Evolutionary conservation across 2,113 vertebrate species (phyloP), one percentile per base, ranked within the genome.

Genomic region (Pogonocichla stellata): DNA sequence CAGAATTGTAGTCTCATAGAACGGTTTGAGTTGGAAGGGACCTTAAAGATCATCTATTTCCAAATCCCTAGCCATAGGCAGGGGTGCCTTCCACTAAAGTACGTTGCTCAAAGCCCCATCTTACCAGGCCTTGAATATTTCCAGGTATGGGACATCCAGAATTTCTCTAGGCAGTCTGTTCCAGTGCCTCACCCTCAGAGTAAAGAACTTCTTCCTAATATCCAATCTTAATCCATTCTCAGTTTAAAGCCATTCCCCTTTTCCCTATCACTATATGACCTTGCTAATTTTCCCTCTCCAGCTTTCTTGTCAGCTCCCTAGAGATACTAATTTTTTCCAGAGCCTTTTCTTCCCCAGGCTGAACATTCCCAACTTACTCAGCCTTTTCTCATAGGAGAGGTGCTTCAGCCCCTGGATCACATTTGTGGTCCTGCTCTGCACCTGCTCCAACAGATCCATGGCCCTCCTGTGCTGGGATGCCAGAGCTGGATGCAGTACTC

Each of bases 91-190:
- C n/a, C 17, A 61, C 14, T 40, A 12, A n/a, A 25, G 7, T 24
- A 22, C 1, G 0, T 54, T 34, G 29, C n/a, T 53, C 10, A 38
- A 89, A 81, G 5, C 16, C 7, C 28, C 19, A 25, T 67, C 13
- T 19, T 38, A 24, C 17, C 9, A 15, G 13, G 13, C 19, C 17
- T 54, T 67, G 53, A 60, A 54, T 16, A 26, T 29, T 61, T 61
- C 24, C 38, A 60, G 7, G 5, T 19, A 25, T 0, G 1, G 16
- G 7, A 8, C 13, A 60, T 10, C 38, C 23, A 7, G 9, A 31
- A 2, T 60, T 40, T 47, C 19, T 74, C 53, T 53, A 29, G 24
- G 5, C 5, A 60, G 3, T 6, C 7, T 74, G 28, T 53, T 81
- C 24, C 28, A 47, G 19, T 25, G 9, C n/a, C 19, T 81, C 33